Evolutionary conservation across 2,113 vertebrate genomes (phyloP).

Genomic region (Heterotilapia buettikoferi): DNA sequence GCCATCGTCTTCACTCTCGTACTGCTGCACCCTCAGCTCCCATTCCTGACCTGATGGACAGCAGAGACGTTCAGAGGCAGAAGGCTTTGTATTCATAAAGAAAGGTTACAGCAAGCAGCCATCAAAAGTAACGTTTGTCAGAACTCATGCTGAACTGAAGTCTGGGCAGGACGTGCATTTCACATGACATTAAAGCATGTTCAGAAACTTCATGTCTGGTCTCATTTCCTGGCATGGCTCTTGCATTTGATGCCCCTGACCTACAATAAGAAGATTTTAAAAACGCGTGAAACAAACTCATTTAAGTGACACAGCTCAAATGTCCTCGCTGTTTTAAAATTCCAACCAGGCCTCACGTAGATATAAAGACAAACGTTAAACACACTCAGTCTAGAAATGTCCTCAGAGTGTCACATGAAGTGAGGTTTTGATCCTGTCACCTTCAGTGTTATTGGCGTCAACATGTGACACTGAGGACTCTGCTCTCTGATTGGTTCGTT

Average conservation of each 20-base stretch:
- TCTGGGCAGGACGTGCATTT: neutral
- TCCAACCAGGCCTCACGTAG: neutral
- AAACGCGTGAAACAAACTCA: accelerated
- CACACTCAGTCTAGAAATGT: neutral
- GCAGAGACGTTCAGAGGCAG: neutral
- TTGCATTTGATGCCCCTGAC: accelerated
- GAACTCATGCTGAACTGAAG: accelerated
- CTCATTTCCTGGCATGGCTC: accelerated
- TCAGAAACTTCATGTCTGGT: neutral
- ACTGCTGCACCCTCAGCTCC: conserved; percentile 53
- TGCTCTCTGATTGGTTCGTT: neutral
- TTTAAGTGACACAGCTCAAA: neutral
- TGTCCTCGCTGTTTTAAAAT: neutral
- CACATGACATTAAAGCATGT: neutral
- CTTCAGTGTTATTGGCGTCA: neutral
- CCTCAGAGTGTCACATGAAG: neutral
- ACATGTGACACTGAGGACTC: neutral
- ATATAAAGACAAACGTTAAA: neutral
- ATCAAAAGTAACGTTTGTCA: neutral
- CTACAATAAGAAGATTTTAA: neutral
- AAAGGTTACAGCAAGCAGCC: neutral
- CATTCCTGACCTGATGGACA: conserved; percentile 50
- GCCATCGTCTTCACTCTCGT: conserved; percentile 59
- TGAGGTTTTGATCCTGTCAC: neutral
- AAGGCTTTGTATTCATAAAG: neutral